phyloP scores from a whole-genome alignment of 2,113 vertebrate species.

The Pelvicachromis taeniatus region DNA sequence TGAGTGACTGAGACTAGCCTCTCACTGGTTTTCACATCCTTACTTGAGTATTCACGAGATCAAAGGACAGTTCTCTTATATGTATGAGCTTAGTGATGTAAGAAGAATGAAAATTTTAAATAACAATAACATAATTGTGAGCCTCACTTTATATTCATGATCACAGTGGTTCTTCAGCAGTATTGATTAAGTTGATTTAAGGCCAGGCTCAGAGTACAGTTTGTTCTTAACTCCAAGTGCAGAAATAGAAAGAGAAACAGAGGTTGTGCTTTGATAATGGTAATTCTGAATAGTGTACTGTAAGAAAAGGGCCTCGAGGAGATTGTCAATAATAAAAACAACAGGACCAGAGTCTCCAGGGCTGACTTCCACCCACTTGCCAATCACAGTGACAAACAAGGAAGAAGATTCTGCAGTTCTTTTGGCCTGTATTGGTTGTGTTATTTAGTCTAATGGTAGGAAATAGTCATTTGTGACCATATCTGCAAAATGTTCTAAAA shows the following conservation, averaged over 20 bases:
- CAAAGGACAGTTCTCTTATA: not conserved
- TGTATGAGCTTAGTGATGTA: not conserved
- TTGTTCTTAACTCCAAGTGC: slow-evolving; percentile 3
- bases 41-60: not conserved
- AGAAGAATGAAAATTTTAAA: not conserved
- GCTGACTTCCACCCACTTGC: slow-evolving; percentile 9
- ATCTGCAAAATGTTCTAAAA: not conserved
- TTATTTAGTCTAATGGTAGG: not conserved
- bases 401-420: not conserved
- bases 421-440: not conserved
- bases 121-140: not conserved
- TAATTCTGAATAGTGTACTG: not conserved
- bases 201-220: not conserved
- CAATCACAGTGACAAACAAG: slow-evolving; percentile 3
- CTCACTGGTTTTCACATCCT: not conserved
- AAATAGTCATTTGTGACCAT: not conserved
- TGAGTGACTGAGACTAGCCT: slow-evolving; percentile 1
- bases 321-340: slow-evolving; percentile 29
- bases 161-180: not conserved
- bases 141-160: not conserved
- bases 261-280: not conserved
- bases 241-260: not conserved
- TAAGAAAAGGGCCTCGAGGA: not conserved
- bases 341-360: slow-evolving; percentile 8
- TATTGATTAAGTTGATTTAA: not conserved